Evolutionary conservation across 2,113 vertebrate species (phyloP), one percentile per base, ranked within the genome.

Genomic region (Oxyruncus cristatus): DNA sequence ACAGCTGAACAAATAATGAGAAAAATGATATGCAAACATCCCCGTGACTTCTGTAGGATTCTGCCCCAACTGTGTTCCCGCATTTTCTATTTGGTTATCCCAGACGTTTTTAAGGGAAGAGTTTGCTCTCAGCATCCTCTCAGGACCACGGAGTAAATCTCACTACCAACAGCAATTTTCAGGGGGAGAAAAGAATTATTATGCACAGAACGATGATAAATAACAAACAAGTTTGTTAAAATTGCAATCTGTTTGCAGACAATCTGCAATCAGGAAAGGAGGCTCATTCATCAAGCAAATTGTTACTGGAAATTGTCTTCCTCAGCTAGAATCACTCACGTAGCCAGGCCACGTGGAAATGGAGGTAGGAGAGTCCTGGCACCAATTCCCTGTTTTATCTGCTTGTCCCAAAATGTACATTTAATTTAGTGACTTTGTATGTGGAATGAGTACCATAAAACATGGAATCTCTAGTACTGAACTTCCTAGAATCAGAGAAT

Each of bases 241-340:
- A 93, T 28, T n/a, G 41, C 68, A 26, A 20, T 65, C 42, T 93
- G 83, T 91, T 96, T 93, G 76, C 83, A 96, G 86, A 89, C 95
- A 95, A 95, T 85, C 66, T 66, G 91, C 80, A 96, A 95, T 92
- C 92, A 95, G 85, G 85, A 35, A 72, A 50, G 56, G 18, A 68
- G 19, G 39, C 14, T 72, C 46, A 91, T 90, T 95, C 78, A 90
- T 90, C 85, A 87, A 53, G 73, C 11, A 81, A 92, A 89, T 63
- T 77, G 59, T 77, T 80, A 20, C 16, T 41, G 63, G 58, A 73
- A 95, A 88, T 53, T 58, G 39, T 67, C 75, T 67, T 67, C 71
- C 75, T 76, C 50, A 23, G 59, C 71, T 80, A 30, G 27, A 75
- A 65, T 32, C 32, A 52, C 41, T 63, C 35, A 9, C 6, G 42